phyloP scores from a whole-genome alignment of 2,888 invertebrate genomes.

The Lypha dubia region DNA sequence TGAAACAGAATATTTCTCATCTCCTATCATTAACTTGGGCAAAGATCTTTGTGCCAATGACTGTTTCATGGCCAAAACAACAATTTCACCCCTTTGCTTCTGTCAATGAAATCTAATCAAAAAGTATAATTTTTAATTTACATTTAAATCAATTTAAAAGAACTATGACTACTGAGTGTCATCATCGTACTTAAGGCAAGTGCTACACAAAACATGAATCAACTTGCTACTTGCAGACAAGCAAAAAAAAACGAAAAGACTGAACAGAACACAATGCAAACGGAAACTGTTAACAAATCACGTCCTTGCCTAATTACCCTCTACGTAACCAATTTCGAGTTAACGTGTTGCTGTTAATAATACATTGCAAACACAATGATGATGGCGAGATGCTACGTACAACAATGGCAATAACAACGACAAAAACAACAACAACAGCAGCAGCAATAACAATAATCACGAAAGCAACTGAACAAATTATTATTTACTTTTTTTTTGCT shows the following conservation, averaged over 20 bases:
- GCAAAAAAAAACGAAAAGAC: no score
- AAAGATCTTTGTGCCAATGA: no score
- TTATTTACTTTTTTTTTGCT: conserved; percentile 20
- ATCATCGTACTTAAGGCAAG: conserved; percentile 38
- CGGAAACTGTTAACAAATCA: conserved; percentile 71
- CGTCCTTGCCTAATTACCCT: conserved; percentile 72
- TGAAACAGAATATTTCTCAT: no score
- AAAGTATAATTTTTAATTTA: conserved; percentile 15
- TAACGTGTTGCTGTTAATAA: conserved; percentile 72
- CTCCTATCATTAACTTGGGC: no score
- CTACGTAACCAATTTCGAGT: conserved; percentile 65
- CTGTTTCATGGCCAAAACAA: neutral
- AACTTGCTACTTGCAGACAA: conserved; percentile 20
- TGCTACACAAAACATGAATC: neutral
- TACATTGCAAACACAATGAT: conserved; percentile 68
- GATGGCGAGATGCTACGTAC: conserved; percentile 12
- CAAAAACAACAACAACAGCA: conserved; percentile 18
- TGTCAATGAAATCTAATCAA: conserved; percentile 13
- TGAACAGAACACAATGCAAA: conserved; percentile 25
- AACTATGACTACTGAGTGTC: neutral
- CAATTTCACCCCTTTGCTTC: neutral
- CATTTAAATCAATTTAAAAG: conserved; percentile 12
- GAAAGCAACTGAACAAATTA: conserved; percentile 53
- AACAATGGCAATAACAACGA: conserved; percentile 26
- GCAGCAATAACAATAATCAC: conserved; percentile 44